phyloP scores from a whole-genome alignment of 2,113 vertebrate species.

The Dermatemys mawii region DNA sequence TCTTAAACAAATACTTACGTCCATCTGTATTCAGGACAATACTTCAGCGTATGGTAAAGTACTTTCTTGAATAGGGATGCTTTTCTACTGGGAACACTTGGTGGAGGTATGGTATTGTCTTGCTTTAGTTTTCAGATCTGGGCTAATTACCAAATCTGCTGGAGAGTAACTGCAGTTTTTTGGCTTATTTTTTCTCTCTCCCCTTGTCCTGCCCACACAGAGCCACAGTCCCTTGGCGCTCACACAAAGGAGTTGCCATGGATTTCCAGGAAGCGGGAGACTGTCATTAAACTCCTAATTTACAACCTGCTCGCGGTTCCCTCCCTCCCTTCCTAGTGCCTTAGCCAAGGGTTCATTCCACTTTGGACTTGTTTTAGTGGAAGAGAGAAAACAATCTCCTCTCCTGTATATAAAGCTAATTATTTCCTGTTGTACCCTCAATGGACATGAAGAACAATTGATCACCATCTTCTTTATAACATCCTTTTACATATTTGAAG shows the following conservation, averaged over 20 bases:
- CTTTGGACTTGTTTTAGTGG: neutral
- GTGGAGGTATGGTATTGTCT: neutral
- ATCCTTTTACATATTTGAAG: neutral
- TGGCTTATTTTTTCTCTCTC: neutral
- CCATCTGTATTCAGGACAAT: neutral
- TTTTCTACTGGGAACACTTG: neutral
- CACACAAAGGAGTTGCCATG: neutral
- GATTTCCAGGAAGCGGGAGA: neutral
- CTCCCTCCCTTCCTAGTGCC: neutral
- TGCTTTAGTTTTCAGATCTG: neutral
- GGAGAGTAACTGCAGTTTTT: neutral
- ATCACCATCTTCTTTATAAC: neutral
- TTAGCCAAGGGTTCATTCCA: neutral
- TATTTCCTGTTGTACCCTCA: neutral
- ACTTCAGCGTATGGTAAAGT: neutral
- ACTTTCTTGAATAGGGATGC: neutral
- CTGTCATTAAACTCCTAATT: neutral
- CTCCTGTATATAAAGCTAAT: neutral
- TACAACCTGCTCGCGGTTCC: neutral
- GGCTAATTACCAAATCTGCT: neutral
- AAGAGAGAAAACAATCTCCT: neutral
- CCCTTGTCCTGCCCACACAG: neutral
- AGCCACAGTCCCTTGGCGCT: neutral
- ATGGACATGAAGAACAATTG: neutral
- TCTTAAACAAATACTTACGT: neutral